Base-by-base conservation (phyloP, 2,113 vertebrate species). In the Crotalus viridis region DNA sequence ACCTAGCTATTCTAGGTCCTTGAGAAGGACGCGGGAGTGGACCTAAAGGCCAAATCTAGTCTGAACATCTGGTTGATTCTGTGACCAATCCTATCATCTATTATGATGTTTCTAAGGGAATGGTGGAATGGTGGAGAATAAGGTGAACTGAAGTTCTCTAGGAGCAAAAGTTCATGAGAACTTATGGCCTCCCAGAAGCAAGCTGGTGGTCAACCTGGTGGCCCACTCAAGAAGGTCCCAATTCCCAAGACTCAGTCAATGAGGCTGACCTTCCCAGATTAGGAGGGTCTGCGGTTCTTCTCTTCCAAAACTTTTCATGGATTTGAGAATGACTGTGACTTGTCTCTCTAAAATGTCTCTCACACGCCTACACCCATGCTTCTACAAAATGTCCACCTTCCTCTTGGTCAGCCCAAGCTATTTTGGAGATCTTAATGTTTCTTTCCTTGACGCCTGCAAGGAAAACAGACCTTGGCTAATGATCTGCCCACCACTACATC, bases 371-470 rank as follows among this genome's bases (percentile, higher is more conserved):
- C 91, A 0, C 92, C n/a, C 33, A 74, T 39, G n/a, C 5, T 74
- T 74, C 28, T 21, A 81, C 33, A 81, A 81, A 81, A 94, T 93
- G 46, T 93, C 93, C 91, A 33, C 57, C 54, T 7, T 17, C 5
- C 10, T 64, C 48, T 28, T 54, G 33, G 39, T n/a, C 43, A 95
- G 89, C n/a, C 61, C 10, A 90, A 64, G 55, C 87, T 93, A 12
- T 93, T 91, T 92, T 94, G 95, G 93, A 90, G 94, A 3, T 10
- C 39, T 91, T 57, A 48, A 33, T 89, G 64, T 15, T 96, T 95
- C 90, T 96, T 0, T 0, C 89, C 74, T 0, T 92, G 91, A 93
- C 0, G 10, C 5, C 48, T 1, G 22, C 22, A 89, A 88, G 69
- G 59, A 12, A 51, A 86, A 87, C 33, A 0, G 0, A 54, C 86